Evolutionary conservation across 2,888 invertebrate species (phyloP).

Genomic region (Lithophane semibrunnea): DNA sequence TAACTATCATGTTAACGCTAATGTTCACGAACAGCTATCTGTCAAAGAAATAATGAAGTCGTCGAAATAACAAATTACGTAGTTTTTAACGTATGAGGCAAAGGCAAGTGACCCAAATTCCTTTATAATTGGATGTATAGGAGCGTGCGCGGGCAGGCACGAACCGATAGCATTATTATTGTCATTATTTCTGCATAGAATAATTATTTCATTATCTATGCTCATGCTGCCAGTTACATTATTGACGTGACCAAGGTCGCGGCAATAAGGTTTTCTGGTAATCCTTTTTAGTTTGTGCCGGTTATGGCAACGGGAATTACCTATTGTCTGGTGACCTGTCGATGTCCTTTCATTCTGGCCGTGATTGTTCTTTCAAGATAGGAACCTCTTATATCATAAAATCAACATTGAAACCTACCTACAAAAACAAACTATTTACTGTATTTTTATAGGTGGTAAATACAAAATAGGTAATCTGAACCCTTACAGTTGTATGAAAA

Average conservation of each 20-base stretch:
- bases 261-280: constrained; percentile 27
- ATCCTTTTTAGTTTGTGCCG: constrained; percentile 32
- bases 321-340: constrained; percentile 50
- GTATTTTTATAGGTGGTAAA: not conserved
- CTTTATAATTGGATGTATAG: constrained; percentile 65
- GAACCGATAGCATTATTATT: constrained; percentile 50
- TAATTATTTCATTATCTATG: constrained; percentile 35
- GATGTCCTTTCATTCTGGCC: constrained; percentile 26
- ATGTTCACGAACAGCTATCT: constrained; percentile 50
- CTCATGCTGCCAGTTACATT: constrained; percentile 26
- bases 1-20: no score
- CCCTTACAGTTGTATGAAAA: not conserved
- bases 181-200: constrained; percentile 50
- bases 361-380: constrained; percentile 6
- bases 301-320: constrained; percentile 41
- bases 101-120: constrained; percentile 68
- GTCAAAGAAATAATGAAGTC: constrained; percentile 61
- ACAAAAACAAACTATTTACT: not conserved
- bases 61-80: constrained; percentile 55
- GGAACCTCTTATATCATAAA: not conserved
- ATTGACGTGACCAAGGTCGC: constrained; percentile 48
- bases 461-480: not conserved
- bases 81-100: constrained; percentile 61
- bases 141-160: constrained; percentile 58
- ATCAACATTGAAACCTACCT: not conserved